Percentiles rank a stretch among this genome's conserved stretches.
phyloP scores from a whole-genome alignment of 2,888 invertebrate genomes.

The Rotaria sp. region DNA sequence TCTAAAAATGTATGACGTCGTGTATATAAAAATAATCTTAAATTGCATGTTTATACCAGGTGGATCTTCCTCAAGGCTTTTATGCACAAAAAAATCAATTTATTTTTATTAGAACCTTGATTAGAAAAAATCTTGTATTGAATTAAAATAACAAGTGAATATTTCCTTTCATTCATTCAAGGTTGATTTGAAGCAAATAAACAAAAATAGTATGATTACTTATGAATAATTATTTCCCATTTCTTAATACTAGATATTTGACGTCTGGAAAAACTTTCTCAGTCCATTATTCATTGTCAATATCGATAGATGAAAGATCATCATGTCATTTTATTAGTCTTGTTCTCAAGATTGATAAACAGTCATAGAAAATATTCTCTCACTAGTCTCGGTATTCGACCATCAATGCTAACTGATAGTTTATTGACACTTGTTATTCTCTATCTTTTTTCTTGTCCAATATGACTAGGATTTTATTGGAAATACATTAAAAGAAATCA shows the following conservation, averaged over 20 bases:
- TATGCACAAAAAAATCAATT: background rate
- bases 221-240: slow-evolving; percentile 1
- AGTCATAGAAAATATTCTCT: background rate
- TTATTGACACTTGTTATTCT: background rate
- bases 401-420: background rate
- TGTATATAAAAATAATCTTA: background rate
- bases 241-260: background rate
- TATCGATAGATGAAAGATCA: background rate
- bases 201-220: background rate
- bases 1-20: too few relatives aligned
- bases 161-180: background rate
- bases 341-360: background rate
- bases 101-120: background rate
- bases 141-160: background rate
- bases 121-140: background rate
- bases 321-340: background rate
- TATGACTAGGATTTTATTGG: background rate
- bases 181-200: background rate
- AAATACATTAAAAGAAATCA: background rate
- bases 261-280: background rate
- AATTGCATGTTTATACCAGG: background rate
- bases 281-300: background rate
- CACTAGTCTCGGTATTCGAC: background rate
- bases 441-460: background rate
- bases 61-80: background rate